phyloP scores from a whole-genome alignment of 2,113 vertebrate genomes.

The Muntiacus muntjak region DNA sequence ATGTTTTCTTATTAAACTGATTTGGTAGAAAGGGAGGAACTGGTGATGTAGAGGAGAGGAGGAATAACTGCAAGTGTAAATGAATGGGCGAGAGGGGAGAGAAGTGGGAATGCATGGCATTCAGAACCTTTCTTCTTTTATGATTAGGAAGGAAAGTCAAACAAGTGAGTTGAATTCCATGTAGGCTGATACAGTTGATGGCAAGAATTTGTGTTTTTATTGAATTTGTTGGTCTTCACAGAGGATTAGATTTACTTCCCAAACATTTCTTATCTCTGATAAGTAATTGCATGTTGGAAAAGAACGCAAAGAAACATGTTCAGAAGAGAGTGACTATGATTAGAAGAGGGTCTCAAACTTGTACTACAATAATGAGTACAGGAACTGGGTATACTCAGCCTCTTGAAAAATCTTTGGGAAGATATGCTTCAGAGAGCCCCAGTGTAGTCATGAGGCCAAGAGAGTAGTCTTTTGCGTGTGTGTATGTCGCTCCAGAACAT shows the following conservation, averaged over 20 bases:
- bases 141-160: background rate
- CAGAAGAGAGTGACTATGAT: background rate
- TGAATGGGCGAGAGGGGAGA: background rate
- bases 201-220: background rate
- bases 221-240: background rate
- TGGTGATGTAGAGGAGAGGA: background rate
- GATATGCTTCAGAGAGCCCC: background rate
- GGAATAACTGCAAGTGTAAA: background rate
- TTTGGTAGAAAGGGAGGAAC: background rate
- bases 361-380: background rate
- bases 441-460: background rate
- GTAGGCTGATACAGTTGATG: background rate
- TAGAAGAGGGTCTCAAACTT: background rate
- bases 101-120: accelerated
- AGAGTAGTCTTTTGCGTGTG: background rate
- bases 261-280: background rate
- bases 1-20: background rate
- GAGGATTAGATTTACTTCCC: background rate
- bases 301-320: background rate
- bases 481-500: background rate
- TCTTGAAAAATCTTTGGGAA: background rate
- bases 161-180: background rate
- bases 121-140: background rate
- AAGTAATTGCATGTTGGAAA: background rate
- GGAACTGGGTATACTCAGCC: background rate